Evolutionary conservation across 2,113 vertebrate species (phyloP).

Genomic region (Ochotona curzoniae): DNA sequence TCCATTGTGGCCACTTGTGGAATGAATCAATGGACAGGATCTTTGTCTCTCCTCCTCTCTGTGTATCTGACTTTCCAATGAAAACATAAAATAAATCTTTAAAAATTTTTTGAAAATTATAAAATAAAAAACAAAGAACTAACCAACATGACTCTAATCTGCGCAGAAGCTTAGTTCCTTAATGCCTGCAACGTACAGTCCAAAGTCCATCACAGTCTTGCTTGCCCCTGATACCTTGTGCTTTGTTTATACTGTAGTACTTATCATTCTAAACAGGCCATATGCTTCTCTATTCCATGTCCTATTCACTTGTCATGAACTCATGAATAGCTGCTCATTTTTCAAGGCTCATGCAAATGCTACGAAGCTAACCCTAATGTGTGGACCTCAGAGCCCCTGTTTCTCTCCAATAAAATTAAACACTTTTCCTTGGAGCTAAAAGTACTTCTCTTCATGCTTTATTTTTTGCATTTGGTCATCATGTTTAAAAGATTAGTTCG

Average conservation of each 20-base stretch:
- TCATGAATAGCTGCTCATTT: neutral
- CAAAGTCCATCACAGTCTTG: neutral
- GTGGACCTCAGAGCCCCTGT: neutral
- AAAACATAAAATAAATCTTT: no score
- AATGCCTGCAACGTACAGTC: neutral
- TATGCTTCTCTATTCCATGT: neutral
- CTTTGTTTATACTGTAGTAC: neutral
- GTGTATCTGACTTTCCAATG: no score
- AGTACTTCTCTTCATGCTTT: constrained; percentile 11
- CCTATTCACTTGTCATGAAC: neutral
- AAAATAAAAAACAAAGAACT: no score
- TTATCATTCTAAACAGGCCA: neutral
- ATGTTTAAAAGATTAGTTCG: constrained; percentile 43
- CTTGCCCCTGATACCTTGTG: neutral
- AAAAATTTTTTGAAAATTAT: no score
- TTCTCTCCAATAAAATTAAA: neutral
- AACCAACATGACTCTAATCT: neutral
- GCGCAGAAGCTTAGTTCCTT: constrained; percentile 6
- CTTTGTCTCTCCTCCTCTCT: no score
- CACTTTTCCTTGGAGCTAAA: neutral
- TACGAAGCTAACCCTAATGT: neutral
- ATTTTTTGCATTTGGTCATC: constrained; percentile 33
- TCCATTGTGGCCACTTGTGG: no score
- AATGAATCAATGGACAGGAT: no score
- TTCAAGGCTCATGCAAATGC: neutral